Evolutionary conservation across 2,888 invertebrate species (phyloP).

Genomic region (Orthonevra nobilis): DNA sequence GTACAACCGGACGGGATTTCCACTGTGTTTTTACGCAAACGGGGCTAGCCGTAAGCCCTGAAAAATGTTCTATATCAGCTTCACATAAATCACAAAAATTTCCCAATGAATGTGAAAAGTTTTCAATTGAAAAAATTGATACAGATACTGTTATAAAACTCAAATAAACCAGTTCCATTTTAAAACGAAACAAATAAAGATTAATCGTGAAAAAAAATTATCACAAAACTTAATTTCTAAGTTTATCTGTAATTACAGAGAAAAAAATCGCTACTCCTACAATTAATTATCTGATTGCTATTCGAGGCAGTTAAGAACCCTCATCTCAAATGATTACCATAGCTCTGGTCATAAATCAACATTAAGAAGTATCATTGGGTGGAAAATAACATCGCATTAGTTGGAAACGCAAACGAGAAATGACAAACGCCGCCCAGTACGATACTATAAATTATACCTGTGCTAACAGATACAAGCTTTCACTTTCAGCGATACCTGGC

Average conservation of each 20-base stretch:
- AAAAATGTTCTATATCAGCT: no score
- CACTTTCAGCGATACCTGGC: conserved; percentile 29
- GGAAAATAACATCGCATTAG: conserved; percentile 10
- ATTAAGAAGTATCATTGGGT: conserved; percentile 2
- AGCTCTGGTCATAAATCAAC: conserved; percentile 8
- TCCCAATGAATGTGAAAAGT: no score
- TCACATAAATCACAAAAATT: no score
- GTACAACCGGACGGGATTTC: no score
- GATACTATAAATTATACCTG: conserved; percentile 5
- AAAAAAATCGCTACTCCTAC: background rate
- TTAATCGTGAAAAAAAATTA: background rate
- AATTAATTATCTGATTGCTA: conserved; percentile 6
- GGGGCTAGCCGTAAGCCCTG: no score
- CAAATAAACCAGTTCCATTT: no score
- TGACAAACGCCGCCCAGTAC: conserved; percentile 19
- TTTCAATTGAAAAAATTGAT: no score
- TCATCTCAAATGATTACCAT: conserved; percentile 2
- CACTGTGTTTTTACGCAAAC: no score
- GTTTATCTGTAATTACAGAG: conserved; percentile 21
- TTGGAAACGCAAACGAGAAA: conserved; percentile 15
- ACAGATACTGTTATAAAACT: no score
- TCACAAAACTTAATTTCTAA: conserved; percentile 5
- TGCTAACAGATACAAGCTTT: conserved; percentile 14
- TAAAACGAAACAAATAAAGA: background rate
- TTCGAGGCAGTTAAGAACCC: background rate